Percentiles rank a stretch among this genome's conserved stretches.
Conservation (phyloP, 92 coral and sea anemone species). For the Parazoanthus atlanticus region DNA sequence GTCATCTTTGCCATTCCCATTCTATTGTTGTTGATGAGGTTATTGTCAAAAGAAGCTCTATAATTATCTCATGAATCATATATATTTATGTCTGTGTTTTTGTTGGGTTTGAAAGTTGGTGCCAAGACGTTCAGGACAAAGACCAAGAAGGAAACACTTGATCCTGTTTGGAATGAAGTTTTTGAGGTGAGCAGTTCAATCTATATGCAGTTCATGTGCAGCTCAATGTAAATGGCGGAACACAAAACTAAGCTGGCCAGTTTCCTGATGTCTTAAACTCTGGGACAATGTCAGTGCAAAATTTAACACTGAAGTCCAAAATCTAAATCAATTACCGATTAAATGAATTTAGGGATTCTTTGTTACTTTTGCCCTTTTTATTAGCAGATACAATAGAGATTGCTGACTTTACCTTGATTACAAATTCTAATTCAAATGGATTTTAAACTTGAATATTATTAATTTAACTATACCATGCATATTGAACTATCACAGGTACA, state of each 20-base stretch:
- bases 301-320: no score
- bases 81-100: neutral
- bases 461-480: no score
- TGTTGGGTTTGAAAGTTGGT: constrained; percentile 66
- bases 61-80: neutral
- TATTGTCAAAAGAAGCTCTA: neutral
- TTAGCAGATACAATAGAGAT: no score
- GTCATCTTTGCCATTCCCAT: neutral
- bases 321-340: no score
- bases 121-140: constrained; percentile 88
- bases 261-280: no score
- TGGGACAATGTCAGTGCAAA: no score
- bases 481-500: no score
- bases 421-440: no score
- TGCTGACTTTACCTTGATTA: no score
- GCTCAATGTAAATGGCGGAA: neutral
- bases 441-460: no score
- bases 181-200: constrained; percentile 79
- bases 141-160: constrained; percentile 83
- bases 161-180: constrained; percentile 95
- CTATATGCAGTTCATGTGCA: neutral
- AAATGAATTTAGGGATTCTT: no score
- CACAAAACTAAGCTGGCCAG: neutral
- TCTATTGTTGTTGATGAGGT: neutral
- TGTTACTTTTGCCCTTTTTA: no score